phyloP scores from a whole-genome alignment of 2,113 vertebrate species.

The Amblyornis subalaris region DNA sequence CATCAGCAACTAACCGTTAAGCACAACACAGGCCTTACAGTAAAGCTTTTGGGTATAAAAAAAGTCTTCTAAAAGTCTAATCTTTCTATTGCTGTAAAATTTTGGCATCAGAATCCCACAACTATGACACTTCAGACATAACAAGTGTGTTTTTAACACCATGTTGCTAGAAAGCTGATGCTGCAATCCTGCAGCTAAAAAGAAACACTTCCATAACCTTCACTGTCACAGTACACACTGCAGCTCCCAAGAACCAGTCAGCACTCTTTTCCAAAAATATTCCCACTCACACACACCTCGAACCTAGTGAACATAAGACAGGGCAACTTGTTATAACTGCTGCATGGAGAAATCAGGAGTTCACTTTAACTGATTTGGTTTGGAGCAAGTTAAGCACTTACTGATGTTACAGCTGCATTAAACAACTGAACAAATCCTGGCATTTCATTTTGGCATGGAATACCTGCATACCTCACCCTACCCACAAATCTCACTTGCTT shows the following conservation, averaged over 20 bases:
- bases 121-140: neutral
- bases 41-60: neutral
- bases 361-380: neutral
- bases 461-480: neutral
- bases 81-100: neutral
- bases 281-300: neutral
- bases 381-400: neutral
- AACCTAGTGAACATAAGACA: neutral
- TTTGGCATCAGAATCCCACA: neutral
- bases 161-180: neutral
- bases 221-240: neutral
- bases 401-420: neutral
- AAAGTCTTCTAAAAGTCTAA: neutral
- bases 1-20: neutral
- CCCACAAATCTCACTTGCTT: neutral
- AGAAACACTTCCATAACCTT: neutral
- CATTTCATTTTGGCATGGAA: neutral
- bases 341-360: neutral
- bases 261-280: neutral
- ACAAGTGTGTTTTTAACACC: rapidly evolving
- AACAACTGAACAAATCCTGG: neutral
- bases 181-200: neutral
- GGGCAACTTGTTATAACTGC: neutral
- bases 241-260: neutral
- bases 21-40: neutral